These are phyloP conservation scores for Hirtodrosophila cameraria DNA, from an alignment of 2,888 invertebrate genomes.

Conservation along the genomic window DNA sequence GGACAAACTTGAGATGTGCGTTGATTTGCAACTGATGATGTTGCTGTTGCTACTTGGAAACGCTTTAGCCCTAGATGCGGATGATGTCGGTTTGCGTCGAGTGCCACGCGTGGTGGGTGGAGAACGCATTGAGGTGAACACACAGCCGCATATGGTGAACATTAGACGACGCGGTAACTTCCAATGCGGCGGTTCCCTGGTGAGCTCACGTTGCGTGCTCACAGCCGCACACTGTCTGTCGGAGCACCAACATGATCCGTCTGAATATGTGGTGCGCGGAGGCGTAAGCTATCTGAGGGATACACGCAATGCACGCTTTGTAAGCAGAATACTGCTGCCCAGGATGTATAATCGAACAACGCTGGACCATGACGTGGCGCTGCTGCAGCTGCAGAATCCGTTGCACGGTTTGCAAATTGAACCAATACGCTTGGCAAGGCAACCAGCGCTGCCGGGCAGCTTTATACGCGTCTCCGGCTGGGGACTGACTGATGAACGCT, in stretches of 20 bases:
- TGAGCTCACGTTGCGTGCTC: slow-evolving; percentile 73
- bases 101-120: slow-evolving; percentile 80
- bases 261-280: slow-evolving; percentile 68
- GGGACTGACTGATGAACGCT: slow-evolving; percentile 66
- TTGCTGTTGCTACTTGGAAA: slow-evolving; percentile 22
- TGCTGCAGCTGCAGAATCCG: slow-evolving; percentile 63
- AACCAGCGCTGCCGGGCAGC: slow-evolving; percentile 44
- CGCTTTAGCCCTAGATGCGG: neutral
- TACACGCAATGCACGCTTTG: slow-evolving; percentile 50
- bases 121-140: slow-evolving; percentile 41
- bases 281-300: slow-evolving; percentile 72
- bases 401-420: slow-evolving; percentile 48
- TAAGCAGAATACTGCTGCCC: slow-evolving; percentile 59
- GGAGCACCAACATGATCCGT: slow-evolving; percentile 24
- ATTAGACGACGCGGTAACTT: slow-evolving; percentile 67
- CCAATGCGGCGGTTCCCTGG: slow-evolving; percentile 80
- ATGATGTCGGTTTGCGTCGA: slow-evolving; percentile 9
- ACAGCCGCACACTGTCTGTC: slow-evolving; percentile 80
- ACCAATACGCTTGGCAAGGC: slow-evolving; percentile 51
- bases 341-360: slow-evolving; percentile 52
- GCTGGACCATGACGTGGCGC: slow-evolving; percentile 75
- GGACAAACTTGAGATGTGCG: slow-evolving; percentile 20
- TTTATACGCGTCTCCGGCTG: slow-evolving; percentile 74
- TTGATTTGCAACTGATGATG: slow-evolving; percentile 1
- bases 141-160: slow-evolving; percentile 76